These are phyloP conservation scores for Camptogramma bilineatum DNA, from an alignment of 2,888 invertebrate species.

Conservation along the genomic window DNA sequence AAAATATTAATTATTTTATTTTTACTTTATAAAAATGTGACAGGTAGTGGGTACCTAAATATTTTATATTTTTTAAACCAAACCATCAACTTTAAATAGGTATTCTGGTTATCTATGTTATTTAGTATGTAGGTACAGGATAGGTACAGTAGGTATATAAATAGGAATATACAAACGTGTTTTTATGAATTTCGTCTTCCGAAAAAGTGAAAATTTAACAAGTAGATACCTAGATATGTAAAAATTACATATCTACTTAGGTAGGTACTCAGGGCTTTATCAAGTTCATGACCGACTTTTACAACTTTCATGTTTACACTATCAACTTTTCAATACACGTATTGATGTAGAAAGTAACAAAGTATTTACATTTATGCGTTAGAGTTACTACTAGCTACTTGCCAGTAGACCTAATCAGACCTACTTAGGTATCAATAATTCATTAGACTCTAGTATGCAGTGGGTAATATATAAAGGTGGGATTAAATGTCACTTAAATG, in stretches of 20 bases:
- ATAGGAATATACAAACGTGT: too few relatives aligned
- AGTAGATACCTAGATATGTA: not conserved
- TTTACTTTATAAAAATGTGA: not conserved
- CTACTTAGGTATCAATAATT: too few relatives aligned
- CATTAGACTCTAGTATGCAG: too few relatives aligned
- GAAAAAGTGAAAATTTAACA: not conserved
- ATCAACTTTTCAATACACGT: constrained; percentile 3
- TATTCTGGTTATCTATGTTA: too few relatives aligned
- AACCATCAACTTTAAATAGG: too few relatives aligned
- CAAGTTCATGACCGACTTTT: constrained; percentile 34
- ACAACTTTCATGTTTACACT: constrained; percentile 37
- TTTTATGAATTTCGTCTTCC: not conserved
- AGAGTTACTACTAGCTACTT: not conserved
- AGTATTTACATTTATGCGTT: not conserved
- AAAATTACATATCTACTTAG: not conserved
- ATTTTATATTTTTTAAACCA: too few relatives aligned
- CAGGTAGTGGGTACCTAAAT: too few relatives aligned
- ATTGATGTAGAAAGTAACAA: not conserved
- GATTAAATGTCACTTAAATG: too few relatives aligned
- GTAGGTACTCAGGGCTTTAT: constrained; percentile 7
- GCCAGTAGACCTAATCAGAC: not conserved
- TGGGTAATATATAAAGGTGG: too few relatives aligned
- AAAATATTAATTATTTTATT: not conserved
- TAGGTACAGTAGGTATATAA: too few relatives aligned
- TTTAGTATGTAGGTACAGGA: too few relatives aligned